These are phyloP conservation scores for Panagrolaimus sp. DNA, from an alignment of 1,140 invertebrate genomes.

Conservation along the genomic window DNA sequence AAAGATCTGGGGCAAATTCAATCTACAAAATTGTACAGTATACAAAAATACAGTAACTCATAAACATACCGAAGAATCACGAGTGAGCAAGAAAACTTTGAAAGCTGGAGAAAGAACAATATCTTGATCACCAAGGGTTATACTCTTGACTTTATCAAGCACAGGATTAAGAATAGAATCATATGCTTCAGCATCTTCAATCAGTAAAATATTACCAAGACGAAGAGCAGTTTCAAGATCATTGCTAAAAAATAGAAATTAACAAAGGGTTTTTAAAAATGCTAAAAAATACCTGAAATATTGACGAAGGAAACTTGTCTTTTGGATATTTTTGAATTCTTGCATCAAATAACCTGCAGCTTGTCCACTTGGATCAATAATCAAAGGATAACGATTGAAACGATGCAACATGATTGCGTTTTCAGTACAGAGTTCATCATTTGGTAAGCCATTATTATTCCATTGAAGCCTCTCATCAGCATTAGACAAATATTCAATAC, in stretches of 20 bases:
- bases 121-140: constrained; percentile 97
- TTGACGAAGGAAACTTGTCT: constrained; percentile 96
- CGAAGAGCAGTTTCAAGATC: constrained; percentile 94
- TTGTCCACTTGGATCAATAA: constrained; percentile 98
- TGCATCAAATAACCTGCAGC: constrained; percentile 96
- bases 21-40: constrained; percentile 40
- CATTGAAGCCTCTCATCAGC: constrained; percentile 93
- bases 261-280: not conserved
- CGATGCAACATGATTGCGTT: constrained; percentile 98
- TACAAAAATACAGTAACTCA: too few species aligned
- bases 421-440: constrained; percentile 95
- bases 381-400: constrained; percentile 96
- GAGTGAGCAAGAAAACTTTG: constrained; percentile 93
- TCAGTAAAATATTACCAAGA: constrained; percentile 94
- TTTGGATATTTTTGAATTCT: constrained; percentile 90
- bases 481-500: constrained; percentile 97
- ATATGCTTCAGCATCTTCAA: constrained; percentile 98
- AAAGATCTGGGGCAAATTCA: constrained; percentile 97
- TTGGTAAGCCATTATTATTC: constrained; percentile 91
- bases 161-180: constrained; percentile 98
- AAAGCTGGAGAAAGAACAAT: constrained; percentile 99
- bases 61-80: constrained; percentile 81
- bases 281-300: constrained; percentile 68
- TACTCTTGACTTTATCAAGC: constrained; percentile 88
- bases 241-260: constrained; percentile 66